Percentiles rank a stretch among this genome's conserved stretches.
phyloP scores from a whole-genome alignment of 30 jellyfish, hydroid and myxozoan genomes.

The Hydractinia symbiolongicarpus region DNA sequence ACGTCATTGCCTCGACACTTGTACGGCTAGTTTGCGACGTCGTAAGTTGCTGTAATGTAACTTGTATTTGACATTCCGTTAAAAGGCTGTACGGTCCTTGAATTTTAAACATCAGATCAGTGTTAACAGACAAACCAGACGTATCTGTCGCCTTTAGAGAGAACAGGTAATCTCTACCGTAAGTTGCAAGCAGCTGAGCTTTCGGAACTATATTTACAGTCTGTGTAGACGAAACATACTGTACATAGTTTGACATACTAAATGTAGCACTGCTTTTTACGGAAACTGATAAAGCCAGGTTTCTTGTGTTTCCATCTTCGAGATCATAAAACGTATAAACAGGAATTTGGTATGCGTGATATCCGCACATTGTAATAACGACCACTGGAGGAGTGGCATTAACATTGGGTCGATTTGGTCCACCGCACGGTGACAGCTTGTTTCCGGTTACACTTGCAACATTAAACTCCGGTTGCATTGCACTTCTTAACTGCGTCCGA shows the following conservation, averaged over 20 bases:
- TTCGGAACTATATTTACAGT: conserved; percentile 27
- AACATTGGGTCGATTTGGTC: conserved; percentile 36
- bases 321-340: conserved; percentile 35
- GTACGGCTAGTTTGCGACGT: conserved; percentile 4
- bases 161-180: not conserved
- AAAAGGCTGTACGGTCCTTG: conserved; percentile 30
- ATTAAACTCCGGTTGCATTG: conserved; percentile 20
- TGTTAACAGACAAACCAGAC: conserved; percentile 17
- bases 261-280: conserved; percentile 15
- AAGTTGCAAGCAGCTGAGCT: conserved; percentile 1
- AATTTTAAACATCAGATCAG: conserved; percentile 15
- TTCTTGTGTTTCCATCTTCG: conserved; percentile 43
- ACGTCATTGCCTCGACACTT: conserved; percentile 10
- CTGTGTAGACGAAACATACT: conserved; percentile 23
- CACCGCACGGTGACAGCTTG: conserved; percentile 5
- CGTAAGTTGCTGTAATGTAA: not conserved
- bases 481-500: not conserved
- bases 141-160: conserved; percentile 35
- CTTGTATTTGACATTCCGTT: conserved; percentile 31
- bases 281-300: conserved; percentile 13
- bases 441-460: not conserved
- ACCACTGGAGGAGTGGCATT: conserved; percentile 16
- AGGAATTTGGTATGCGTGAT: conserved; percentile 27
- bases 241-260: not conserved
- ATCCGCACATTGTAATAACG: conserved; percentile 13